Base-by-base conservation (phyloP, 2,113 vertebrate genomes). In the Symphodus melops region DNA sequence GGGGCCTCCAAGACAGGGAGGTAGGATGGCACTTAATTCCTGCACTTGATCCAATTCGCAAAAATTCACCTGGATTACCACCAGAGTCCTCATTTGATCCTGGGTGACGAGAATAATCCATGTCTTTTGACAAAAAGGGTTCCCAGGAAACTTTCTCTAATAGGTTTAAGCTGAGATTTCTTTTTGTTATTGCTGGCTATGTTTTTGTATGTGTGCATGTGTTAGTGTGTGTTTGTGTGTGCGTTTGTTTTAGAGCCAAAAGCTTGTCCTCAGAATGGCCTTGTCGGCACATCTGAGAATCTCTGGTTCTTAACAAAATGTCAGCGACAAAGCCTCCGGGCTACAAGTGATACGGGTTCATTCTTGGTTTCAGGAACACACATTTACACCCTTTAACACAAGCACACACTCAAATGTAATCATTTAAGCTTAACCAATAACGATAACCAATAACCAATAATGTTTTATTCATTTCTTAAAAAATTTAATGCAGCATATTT, bases 241-340 rank as follows among this genome's bases (percentile, higher is more conserved):
- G 20, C 52, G 33, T 49, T n/a, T 69, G 42, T 62, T 46, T 68
- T 41, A 9, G 49, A 88, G 77, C 86, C 86, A 91, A 83, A 72
- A 67, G 54, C 73, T 75, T 87, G 84, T 88, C 88, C 82, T 88
- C 57, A 20, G 71, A 57, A 86, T 82, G 82, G 80, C 83, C 89
- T 84, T 81, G 62, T 82, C 68, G 79, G 86, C 79, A 86, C 78
- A 89, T 90, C 88, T 86, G 74, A 91, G 77, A 89, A 81, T 85
- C 72, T 87, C 62, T 83, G 51, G 23, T 82, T 86, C 70, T 82
- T 82, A 73, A 66, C 78, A 71, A 84, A 79, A 85, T 73, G 82
- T 90, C 87, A 88, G 58, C 57, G 72, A 54, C 78, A 82, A 61
- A 72, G 81, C 85, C 86, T 78, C 55, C 23, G 1, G 85, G 89